Evolutionary conservation across 2,797 vertebrate genomes (phyloP).

Genomic region (Danio aesculapii): DNA sequence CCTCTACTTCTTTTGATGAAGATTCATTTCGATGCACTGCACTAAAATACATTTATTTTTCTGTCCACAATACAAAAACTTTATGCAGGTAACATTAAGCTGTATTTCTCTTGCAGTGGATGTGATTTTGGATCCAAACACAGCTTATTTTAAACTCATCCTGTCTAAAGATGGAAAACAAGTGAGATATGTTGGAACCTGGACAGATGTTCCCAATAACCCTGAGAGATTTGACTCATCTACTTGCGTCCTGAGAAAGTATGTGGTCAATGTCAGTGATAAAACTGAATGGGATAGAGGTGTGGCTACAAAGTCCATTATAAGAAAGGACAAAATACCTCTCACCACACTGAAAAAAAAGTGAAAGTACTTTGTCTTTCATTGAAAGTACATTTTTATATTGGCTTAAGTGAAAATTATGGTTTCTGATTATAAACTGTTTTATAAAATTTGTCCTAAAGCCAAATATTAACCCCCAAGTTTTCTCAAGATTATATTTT

Average conservation of each 20-base stretch:
- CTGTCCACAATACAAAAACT: neutral
- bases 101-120: slow-evolving; percentile 25
- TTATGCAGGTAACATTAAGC: neutral
- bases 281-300: slow-evolving; percentile 65
- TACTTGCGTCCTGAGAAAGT: slow-evolving; percentile 42
- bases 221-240: slow-evolving; percentile 46
- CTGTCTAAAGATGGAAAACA: slow-evolving; percentile 40
- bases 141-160: slow-evolving; percentile 31
- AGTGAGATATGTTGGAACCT: slow-evolving; percentile 15
- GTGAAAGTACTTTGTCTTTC: no score
- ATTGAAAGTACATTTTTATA: no score
- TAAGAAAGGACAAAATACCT: no score
- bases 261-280: slow-evolving; percentile 58
- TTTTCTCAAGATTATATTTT: no score
- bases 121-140: slow-evolving; percentile 32
- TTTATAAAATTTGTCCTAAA: no score
- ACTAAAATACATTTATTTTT: no score
- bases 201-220: slow-evolving; percentile 43
- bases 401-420: no score
- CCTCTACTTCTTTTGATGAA: no score
- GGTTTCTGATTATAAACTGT: no score
- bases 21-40: no score
- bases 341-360: no score
- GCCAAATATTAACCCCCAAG: no score
- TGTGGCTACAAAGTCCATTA: slow-evolving; percentile 60